A percentile compares a stretch with the other conserved stretches of the same genome.
phyloP scores from a whole-genome alignment of 2,797 vertebrate species.

The Chelon labrosus region DNA sequence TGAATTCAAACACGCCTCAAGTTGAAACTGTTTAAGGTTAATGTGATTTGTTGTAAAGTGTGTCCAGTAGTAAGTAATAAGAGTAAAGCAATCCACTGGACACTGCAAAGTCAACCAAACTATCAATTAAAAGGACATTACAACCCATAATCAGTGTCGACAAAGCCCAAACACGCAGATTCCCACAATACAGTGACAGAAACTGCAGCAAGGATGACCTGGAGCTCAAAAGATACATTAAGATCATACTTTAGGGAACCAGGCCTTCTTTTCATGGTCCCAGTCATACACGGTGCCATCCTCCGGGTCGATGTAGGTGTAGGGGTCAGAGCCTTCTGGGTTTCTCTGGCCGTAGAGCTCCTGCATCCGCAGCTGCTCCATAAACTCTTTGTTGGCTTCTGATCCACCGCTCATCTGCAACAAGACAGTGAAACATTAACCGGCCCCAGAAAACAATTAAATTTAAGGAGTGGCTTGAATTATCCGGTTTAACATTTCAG shows the following conservation, averaged over 20 bases:
- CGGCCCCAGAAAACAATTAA: neutral
- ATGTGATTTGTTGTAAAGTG: neutral
- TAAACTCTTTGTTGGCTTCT: slow-evolving; percentile 89
- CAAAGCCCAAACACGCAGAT: too few species aligned
- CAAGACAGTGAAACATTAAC: neutral
- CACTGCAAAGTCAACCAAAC: too few species aligned
- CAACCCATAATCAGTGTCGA: too few species aligned
- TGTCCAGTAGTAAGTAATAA: too few species aligned
- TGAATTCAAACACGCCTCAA: neutral
- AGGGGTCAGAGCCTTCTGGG: slow-evolving; percentile 75
- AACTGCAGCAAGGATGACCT: too few species aligned
- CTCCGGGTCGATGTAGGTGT: slow-evolving; percentile 85
- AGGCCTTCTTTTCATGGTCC: slow-evolving; percentile 89
- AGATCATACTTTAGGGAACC: slow-evolving; percentile 76
- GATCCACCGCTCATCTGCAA: slow-evolving; percentile 84
- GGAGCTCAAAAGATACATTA: neutral
- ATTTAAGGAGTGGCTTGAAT: neutral
- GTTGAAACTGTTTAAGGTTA: too few species aligned
- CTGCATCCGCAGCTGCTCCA: slow-evolving; percentile 93
- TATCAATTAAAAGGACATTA: too few species aligned
- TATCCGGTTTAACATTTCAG: neutral
- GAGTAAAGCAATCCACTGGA: too few species aligned
- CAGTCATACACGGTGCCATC: slow-evolving; percentile 91
- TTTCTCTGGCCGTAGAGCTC: slow-evolving; percentile 84
- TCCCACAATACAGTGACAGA: too few species aligned